A percentile compares a stretch with the other conserved stretches of the same genome.
phyloP scores from a whole-genome alignment of 1,140 invertebrate genomes.

The Drosophila oshimai region DNA sequence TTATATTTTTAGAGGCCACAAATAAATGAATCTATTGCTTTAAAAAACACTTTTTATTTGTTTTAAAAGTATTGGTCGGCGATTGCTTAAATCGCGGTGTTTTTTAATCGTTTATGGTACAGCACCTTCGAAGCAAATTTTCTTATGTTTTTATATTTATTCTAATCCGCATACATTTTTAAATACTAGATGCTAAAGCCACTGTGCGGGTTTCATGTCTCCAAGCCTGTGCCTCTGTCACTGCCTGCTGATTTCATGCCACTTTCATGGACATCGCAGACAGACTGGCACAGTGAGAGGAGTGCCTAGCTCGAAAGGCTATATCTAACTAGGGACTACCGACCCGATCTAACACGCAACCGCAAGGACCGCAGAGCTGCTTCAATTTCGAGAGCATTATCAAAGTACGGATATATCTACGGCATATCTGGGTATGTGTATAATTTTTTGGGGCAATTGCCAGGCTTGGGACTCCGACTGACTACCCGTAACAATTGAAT shows the following conservation, averaged over 20 bases:
- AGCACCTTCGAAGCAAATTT: too few relatives aligned
- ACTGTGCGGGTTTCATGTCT: slow-evolving; percentile 37
- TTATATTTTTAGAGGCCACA: too few relatives aligned
- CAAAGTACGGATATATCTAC: slow-evolving; percentile 44
- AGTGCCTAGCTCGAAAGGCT: slow-evolving; percentile 44
- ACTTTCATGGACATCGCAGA: slow-evolving; percentile 54
- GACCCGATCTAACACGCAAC: slow-evolving; percentile 36
- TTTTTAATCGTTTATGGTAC: too few relatives aligned
- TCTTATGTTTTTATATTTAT: too few relatives aligned
- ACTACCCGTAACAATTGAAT: slow-evolving; percentile 72
- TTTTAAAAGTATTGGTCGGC: too few relatives aligned
- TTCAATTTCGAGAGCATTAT: slow-evolving; percentile 46
- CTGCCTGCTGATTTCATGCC: slow-evolving; percentile 61
- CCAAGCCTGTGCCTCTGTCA: slow-evolving; percentile 37
- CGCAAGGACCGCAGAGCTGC: slow-evolving; percentile 43
- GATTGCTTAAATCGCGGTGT: too few relatives aligned
- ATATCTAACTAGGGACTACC: slow-evolving; percentile 26
- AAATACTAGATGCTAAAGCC: neutral
- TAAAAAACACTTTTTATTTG: too few relatives aligned
- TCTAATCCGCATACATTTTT: neutral
- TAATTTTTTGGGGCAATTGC: slow-evolving; percentile 4
- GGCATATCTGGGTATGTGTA: neutral
- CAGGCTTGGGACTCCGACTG: neutral
- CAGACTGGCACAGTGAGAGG: slow-evolving; percentile 36
- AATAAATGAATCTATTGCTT: too few relatives aligned